Conservation (phyloP, 2,113 vertebrate genomes). For the Illadopsis cleaveri region DNA sequence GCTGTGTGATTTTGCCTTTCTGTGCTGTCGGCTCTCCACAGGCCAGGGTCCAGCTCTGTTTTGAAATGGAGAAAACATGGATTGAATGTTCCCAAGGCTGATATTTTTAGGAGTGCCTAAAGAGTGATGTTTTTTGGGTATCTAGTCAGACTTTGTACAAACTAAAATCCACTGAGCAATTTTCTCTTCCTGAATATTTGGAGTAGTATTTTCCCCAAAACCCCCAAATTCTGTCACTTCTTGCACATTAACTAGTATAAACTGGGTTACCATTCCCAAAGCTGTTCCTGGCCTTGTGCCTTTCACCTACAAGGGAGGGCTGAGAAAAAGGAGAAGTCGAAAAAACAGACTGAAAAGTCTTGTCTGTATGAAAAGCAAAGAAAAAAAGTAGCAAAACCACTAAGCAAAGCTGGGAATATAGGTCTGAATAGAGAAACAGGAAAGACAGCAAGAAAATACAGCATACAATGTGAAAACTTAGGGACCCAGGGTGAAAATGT, state of each 20-base stretch:
- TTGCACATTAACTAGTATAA: not conserved
- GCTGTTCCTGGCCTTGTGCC: not conserved
- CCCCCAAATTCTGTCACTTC: not conserved
- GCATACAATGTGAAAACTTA: rapidly evolving
- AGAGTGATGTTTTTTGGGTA: not conserved
- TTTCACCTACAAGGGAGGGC: not conserved
- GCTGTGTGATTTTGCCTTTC: not conserved
- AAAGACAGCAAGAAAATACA: not conserved
- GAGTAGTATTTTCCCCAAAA: not conserved
- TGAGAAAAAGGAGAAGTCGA: not conserved
- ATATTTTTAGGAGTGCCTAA: not conserved
- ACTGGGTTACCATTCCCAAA: not conserved
- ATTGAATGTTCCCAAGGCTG: not conserved
- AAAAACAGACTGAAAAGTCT: not conserved
- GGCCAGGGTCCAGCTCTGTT: not conserved
- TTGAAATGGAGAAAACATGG: not conserved
- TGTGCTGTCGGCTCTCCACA: not conserved
- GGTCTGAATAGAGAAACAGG: not conserved
- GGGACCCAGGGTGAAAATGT: not conserved
- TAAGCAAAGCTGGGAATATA: not conserved
- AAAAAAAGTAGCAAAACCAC: not conserved
- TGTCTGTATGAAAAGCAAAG: not conserved
- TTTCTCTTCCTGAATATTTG: not conserved
- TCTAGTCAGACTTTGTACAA: not conserved
- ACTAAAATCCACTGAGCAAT: not conserved